phyloP scores from a whole-genome alignment of 53 echinoderm and acorn worm species.

The Paracentrotus lividus region DNA sequence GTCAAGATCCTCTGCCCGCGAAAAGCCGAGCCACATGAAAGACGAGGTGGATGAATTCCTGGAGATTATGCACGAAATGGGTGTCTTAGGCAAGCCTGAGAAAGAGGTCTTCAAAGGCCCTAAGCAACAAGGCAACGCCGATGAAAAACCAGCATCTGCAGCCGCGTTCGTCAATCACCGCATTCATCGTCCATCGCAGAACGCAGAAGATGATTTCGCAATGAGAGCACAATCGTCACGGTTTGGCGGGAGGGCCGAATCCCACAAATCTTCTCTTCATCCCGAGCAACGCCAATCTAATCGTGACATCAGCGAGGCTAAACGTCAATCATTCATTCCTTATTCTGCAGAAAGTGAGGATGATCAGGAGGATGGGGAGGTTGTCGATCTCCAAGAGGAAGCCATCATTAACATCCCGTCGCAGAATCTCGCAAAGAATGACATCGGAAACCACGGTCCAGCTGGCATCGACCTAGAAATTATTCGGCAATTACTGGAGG shows the following conservation, averaged over 20 bases:
- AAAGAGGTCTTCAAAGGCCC: not conserved
- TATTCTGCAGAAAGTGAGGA: not conserved
- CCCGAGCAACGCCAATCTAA: not conserved
- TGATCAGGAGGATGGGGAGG: conserved; percentile 6
- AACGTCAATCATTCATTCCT: not conserved
- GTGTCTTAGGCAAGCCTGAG: not conserved
- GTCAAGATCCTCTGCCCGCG: not conserved
- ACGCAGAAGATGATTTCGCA: not conserved
- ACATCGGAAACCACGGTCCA: not conserved
- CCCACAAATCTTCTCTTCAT: not conserved
- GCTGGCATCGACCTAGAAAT: conserved; percentile 17
- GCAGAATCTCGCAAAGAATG: not conserved
- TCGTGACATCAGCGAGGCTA: not conserved
- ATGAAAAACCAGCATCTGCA: conserved; percentile 13
- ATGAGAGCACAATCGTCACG: not conserved
- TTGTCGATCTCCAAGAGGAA: conserved; percentile 15
- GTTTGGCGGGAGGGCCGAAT: not conserved
- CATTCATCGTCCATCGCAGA: not conserved
- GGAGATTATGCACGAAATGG: conserved; percentile 52
- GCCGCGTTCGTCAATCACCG: not conserved
- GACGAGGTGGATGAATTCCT: conserved; percentile 48
- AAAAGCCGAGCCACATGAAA: not conserved
- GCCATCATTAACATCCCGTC: conserved; percentile 47
- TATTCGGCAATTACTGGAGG: conserved; percentile 41
- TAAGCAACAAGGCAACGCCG: not conserved